These are phyloP conservation scores for Cyprinus carpio DNA, from an alignment of 2,113 vertebrate genomes.

Conservation along the genomic window DNA sequence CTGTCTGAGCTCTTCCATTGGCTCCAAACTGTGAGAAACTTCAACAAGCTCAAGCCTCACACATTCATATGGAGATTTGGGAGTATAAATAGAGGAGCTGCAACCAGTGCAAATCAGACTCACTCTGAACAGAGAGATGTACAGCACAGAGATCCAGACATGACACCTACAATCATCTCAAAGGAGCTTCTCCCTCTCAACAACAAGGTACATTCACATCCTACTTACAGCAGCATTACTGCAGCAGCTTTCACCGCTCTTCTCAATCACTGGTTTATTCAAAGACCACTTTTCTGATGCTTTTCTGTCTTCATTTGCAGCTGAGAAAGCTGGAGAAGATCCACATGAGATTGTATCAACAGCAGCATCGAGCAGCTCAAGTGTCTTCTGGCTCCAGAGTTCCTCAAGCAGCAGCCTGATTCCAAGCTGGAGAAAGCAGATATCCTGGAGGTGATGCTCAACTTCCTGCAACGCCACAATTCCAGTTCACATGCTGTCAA, in stretches of 20 bases:
- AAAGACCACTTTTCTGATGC: neutral
- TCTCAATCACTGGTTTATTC: neutral
- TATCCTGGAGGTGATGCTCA: slow-evolving; percentile 69
- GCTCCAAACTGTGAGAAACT: slow-evolving; percentile 74
- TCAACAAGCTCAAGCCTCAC: slow-evolving; percentile 67
- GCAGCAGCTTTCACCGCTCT: slow-evolving; percentile 34
- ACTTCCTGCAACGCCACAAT: neutral
- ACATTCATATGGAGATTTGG: slow-evolving; percentile 75
- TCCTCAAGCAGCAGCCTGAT: slow-evolving; percentile 49
- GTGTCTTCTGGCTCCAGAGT: slow-evolving; percentile 46
- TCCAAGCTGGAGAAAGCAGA: slow-evolving; percentile 73
- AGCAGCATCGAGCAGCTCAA: slow-evolving; percentile 3
- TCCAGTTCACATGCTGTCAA: neutral
- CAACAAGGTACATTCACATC: slow-evolving; percentile 66
- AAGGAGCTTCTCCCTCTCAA: slow-evolving; percentile 63
- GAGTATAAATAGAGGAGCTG: slow-evolving; percentile 72
- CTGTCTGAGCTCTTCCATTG: slow-evolving; percentile 66
- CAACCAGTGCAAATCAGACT: slow-evolving; percentile 45
- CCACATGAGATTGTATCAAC: neutral
- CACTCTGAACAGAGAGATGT: slow-evolving; percentile 55
- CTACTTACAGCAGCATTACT: slow-evolving; percentile 7
- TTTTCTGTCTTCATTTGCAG: slow-evolving; percentile 48
- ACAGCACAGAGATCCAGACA: slow-evolving; percentile 66
- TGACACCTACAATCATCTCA: slow-evolving; percentile 67
- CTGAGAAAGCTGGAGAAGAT: slow-evolving; percentile 59